Conservation (phyloP, 1,140 invertebrate species). For the Drosophila repleta region DNA sequence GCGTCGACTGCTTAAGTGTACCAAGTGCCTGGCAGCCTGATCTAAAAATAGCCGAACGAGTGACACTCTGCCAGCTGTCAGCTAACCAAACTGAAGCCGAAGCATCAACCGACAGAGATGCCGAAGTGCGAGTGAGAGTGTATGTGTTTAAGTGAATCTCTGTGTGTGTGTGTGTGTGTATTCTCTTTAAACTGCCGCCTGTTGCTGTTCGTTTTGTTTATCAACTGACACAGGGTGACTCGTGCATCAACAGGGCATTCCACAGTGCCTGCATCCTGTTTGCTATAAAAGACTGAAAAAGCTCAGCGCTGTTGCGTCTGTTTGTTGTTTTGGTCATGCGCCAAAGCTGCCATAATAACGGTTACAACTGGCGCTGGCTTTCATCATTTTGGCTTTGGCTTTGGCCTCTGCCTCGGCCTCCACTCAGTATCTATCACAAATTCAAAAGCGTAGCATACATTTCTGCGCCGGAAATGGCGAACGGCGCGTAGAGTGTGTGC, state of each 20-base stretch:
- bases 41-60: slow-evolving; percentile 48
- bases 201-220: slow-evolving; percentile 56
- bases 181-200: slow-evolving; percentile 28
- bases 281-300: slow-evolving; percentile 43
- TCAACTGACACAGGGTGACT: slow-evolving; percentile 35
- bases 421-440: slow-evolving; percentile 68
- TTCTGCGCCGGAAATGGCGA: slow-evolving; percentile 54
- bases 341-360: slow-evolving; percentile 56
- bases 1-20: neutral
- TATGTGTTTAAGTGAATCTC: neutral
- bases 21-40: neutral
- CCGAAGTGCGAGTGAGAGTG: neutral
- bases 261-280: slow-evolving; percentile 37
- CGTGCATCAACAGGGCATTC: slow-evolving; percentile 10
- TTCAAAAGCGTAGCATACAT: slow-evolving; percentile 60
- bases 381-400: neutral
- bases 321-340: slow-evolving; percentile 53
- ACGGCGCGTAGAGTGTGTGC: slow-evolving; percentile 50
- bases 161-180: neutral
- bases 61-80: slow-evolving; percentile 25
- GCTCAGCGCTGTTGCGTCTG: slow-evolving; percentile 43
- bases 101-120: neutral
- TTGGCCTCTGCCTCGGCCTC: slow-evolving; percentile 25
- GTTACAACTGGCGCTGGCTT: slow-evolving; percentile 17
- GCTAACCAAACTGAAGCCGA: neutral